These are phyloP conservation scores for Cyrtonyx montezumae DNA, from an alignment of 2,113 vertebrate species.

Conservation along the genomic window DNA sequence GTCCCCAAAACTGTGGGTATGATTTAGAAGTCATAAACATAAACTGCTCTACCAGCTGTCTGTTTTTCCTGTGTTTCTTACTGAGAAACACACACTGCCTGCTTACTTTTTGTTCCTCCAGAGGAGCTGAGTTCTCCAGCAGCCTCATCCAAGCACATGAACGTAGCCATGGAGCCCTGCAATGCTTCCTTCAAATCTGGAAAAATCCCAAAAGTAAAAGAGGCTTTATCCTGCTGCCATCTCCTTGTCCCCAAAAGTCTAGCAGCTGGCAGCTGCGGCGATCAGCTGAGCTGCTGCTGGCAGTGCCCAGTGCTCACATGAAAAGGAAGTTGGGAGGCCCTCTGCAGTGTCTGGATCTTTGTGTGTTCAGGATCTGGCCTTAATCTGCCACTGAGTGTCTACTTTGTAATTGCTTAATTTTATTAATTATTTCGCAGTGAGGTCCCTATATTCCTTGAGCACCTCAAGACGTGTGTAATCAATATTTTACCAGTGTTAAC, in stretches of 20 bases:
- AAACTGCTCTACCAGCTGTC: background rate
- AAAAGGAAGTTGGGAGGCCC: constrained; percentile 59
- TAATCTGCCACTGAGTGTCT: constrained; percentile 9
- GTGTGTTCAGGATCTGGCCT: background rate
- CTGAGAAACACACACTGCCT: background rate
- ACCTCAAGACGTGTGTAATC: background rate
- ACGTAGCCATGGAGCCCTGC: background rate
- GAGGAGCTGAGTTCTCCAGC: background rate
- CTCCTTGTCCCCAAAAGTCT: constrained; percentile 56
- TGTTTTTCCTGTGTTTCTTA: background rate
- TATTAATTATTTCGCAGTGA: background rate
- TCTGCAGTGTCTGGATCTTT: constrained; percentile 19
- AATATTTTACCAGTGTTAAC: background rate
- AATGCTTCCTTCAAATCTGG: constrained; percentile 30
- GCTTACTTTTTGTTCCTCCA: background rate
- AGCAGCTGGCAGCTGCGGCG: constrained; percentile 50
- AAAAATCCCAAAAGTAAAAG: constrained; percentile 33
- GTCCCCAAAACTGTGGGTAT: background rate
- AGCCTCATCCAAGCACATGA: constrained; percentile 4
- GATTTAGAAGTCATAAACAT: background rate
- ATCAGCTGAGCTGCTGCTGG: constrained; percentile 65
- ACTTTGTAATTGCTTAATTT: background rate
- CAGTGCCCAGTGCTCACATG: constrained; percentile 26
- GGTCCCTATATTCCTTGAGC: background rate
- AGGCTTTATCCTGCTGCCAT: constrained; percentile 52